Evolutionary conservation across 2,888 invertebrate genomes (phyloP), one percentile per base, ranked within the genome.

Genomic region (Drosophila monieri): DNA sequence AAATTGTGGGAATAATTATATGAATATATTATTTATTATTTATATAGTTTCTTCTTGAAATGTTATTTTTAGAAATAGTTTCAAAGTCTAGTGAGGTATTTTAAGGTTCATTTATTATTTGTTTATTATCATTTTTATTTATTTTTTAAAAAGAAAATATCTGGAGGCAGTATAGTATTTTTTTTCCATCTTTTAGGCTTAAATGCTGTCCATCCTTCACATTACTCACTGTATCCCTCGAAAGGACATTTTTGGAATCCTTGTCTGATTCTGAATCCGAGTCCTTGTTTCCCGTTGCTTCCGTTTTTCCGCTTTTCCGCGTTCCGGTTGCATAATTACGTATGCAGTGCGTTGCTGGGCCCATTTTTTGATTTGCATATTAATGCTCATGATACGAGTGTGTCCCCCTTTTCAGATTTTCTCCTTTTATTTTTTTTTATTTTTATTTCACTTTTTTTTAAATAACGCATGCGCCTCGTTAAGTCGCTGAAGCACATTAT

Each of bases 361-460:
- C 60, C 67, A 53, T 43, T 48, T 71, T 66, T 62, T 72, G 69
- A 80, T 83, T 85, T 85, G 75, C 84, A 81, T 81, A 79, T 85
- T 78, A 74, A 74, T 81, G 74, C 70, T 64, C 67, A 78, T 60
- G 58, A 59, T 57, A 52, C 65, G 51, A 52, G 49, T 64, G 51
- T 27, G 27, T 37, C 51, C 35, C 35, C 35, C n/a, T 21, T 49
- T 60, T 47, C 18, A 12, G 6, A 15, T 35, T 32, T 35, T n/a
- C 5, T 12, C 21, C n/a, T 25, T 30, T 44, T 30, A 12, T 6
- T n/a, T 12, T 35, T 35, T 27, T 66, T 44, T 56, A 18, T n/a
- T 37, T 6, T 6, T 18, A 8, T 41, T 18, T 41, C 9, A 18
- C 4, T 39, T 41, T 41, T 15, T 18, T 41, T 35, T 35, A n/a